A percentile compares a stretch with the other conserved stretches of the same genome.
Evolutionary conservation across 1,140 invertebrate species (phyloP).

Genomic region (Drosophila nasuta): DNA sequence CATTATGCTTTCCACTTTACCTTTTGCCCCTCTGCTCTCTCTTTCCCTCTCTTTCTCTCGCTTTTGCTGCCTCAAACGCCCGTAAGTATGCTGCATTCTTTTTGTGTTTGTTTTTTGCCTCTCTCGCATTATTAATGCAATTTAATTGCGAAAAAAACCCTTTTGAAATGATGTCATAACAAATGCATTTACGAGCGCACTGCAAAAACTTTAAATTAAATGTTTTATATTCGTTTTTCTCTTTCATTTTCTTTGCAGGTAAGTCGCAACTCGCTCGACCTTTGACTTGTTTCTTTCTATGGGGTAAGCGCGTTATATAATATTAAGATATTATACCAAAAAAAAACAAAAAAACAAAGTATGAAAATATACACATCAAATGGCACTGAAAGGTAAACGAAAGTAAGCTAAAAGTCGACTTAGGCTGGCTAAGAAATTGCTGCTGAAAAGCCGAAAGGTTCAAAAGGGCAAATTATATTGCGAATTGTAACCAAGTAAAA

Average conservation of each 20-base stretch:
- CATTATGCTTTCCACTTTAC: not conserved
- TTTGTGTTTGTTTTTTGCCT: not conserved
- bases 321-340: not conserved
- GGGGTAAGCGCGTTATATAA: conserved; percentile 26
- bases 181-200: conserved; percentile 18
- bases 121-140: not conserved
- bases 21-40: not conserved
- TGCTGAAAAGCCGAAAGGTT: not conserved
- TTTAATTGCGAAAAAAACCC: conserved; percentile 13
- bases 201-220: conserved; percentile 18
- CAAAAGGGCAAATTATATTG: too few relatives aligned
- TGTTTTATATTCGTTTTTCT: conserved; percentile 2
- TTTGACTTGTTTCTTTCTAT: conserved; percentile 1
- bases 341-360: not conserved
- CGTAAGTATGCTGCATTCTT: conserved; percentile 22
- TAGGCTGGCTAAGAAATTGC: not conserved
- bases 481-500: too few relatives aligned
- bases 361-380: not conserved
- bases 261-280: conserved; percentile 15
- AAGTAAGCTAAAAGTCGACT: not conserved
- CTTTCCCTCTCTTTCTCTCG: not conserved
- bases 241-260: conserved; percentile 33
- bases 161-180: conserved; percentile 9
- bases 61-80: not conserved
- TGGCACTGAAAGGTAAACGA: not conserved